phyloP scores from a whole-genome alignment of 1,140 invertebrate species.

The Metaphire vulgaris region DNA sequence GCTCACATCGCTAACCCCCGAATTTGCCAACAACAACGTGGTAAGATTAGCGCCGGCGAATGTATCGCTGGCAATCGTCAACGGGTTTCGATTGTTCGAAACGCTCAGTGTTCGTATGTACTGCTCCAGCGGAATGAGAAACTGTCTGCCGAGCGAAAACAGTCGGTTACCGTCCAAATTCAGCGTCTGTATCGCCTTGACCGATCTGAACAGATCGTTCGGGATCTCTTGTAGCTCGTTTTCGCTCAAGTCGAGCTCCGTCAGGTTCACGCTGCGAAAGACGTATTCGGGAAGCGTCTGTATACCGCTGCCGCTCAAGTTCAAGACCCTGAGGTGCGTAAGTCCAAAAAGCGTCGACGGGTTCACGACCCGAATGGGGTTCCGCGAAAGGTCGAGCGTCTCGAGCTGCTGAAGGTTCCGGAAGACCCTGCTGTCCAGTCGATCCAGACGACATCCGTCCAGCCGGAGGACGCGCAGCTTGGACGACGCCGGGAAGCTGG shows the following conservation, averaged over 20 bases:
- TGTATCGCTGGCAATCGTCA: background rate
- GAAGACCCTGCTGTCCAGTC: background rate
- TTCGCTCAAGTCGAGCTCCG: background rate
- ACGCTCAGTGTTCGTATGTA: background rate
- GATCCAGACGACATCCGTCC: background rate
- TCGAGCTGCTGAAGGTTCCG: background rate
- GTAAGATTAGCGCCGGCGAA: background rate
- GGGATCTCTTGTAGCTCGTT: background rate
- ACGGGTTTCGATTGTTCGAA: background rate
- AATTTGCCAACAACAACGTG: background rate
- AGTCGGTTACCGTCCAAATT: background rate
- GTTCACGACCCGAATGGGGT: background rate
- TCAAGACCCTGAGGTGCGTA: background rate
- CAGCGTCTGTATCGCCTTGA: background rate
- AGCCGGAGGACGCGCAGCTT: background rate
- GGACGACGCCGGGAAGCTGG: background rate
- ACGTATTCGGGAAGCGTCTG: background rate
- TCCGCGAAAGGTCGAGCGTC: background rate
- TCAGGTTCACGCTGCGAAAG: background rate
- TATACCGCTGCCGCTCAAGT: background rate
- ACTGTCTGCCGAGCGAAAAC: background rate
- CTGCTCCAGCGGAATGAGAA: background rate
- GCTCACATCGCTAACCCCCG: background rate
- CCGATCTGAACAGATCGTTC: background rate
- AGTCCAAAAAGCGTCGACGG: background rate